These are phyloP conservation scores for Helobdella robusta DNA, from an alignment of 2,888 invertebrate species.

Conservation along the genomic window DNA sequence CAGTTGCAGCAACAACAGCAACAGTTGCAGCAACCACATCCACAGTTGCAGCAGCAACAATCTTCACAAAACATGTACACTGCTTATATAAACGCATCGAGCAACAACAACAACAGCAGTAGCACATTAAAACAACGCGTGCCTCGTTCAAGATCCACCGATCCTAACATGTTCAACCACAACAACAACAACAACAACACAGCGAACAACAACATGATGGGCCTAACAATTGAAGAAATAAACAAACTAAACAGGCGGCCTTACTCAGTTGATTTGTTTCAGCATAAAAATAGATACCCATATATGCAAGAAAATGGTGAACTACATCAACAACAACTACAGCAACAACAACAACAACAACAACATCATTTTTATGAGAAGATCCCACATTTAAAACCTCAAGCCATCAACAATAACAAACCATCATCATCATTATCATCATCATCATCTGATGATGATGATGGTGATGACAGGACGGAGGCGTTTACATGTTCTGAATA, in stretches of 20 bases:
- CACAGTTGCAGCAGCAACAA: conserved; percentile 4
- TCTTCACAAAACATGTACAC: not conserved
- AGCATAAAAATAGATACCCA: conserved; percentile 49
- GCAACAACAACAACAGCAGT: conserved; percentile 86
- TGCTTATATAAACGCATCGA: conserved; percentile 48
- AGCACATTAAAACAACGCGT: conserved; percentile 20
- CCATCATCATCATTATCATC: conserved; percentile 42
- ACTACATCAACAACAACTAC: conserved; percentile 32
- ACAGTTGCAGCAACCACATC: no score
- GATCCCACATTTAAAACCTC: not conserved
- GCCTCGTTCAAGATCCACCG: conserved; percentile 17
- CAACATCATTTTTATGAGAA: not conserved
- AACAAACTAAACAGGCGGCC: conserved; percentile 79
- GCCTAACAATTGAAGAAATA: conserved; percentile 83
- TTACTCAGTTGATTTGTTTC: conserved; percentile 79
- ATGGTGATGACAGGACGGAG: conserved; percentile 76
- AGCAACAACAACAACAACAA: conserved; percentile 31
- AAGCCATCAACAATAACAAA: conserved; percentile 31
- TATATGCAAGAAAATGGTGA: conserved; percentile 36
- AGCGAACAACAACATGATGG: conserved; percentile 51
- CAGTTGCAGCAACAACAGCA: no score
- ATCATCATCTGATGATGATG: conserved; percentile 45
- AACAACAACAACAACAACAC: conserved; percentile 11
- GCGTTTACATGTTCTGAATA: conserved; percentile 96
- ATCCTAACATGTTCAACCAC: not conserved